Evolutionary conservation across 1,140 invertebrate species (phyloP).

Genomic region (Hydropsyche tenuis): DNA sequence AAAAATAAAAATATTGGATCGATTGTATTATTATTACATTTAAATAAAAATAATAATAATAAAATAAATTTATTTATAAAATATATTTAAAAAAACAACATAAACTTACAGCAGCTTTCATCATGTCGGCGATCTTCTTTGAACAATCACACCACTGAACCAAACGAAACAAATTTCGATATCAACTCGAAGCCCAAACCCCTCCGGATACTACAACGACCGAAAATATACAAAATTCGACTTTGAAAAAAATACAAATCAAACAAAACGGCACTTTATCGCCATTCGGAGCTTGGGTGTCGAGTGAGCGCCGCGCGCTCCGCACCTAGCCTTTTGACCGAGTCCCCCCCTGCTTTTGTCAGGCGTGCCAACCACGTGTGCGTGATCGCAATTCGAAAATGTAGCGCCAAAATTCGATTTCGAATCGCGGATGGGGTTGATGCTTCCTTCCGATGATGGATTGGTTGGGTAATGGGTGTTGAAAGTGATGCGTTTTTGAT

Average conservation of each 20-base stretch:
- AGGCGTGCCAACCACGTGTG: no score
- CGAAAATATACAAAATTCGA: neutral
- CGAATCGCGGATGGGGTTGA: no score
- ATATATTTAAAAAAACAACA: neutral
- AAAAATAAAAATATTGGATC: no score
- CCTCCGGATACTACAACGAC: neutral
- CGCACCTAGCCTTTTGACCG: neutral
- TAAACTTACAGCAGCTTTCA: neutral
- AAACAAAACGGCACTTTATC: neutral
- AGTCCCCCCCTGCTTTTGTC: neutral
- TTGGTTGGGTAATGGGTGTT: no score
- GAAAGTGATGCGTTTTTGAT: no score
- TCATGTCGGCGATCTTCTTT: neutral
- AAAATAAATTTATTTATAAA: neutral
- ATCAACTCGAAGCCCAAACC: no score
- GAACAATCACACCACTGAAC: conserved; percentile 1
- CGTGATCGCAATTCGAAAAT: no score
- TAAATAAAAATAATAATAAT: neutral
- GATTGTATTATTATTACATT: no score
- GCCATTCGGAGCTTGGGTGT: neutral
- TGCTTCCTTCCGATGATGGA: no score
- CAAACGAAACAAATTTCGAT: neutral
- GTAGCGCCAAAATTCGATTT: no score
- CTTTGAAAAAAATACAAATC: neutral
- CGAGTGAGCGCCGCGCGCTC: neutral